A percentile compares a stretch with the other conserved stretches of the same genome.
phyloP scores from a whole-genome alignment of 2,113 vertebrate species.

The Cinclus mexicanus region DNA sequence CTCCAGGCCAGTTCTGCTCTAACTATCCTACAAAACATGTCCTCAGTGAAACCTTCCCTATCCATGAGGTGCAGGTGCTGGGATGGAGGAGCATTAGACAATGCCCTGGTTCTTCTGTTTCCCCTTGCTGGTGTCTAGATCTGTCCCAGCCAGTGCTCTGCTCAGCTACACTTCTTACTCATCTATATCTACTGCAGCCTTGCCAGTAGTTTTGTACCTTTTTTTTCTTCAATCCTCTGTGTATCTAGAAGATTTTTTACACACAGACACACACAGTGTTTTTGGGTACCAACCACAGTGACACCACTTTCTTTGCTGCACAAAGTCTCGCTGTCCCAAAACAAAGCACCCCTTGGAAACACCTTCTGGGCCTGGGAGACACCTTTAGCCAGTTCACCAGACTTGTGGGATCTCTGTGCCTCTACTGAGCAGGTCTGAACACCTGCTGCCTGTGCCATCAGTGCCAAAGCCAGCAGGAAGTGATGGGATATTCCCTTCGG shows the following conservation, averaged over 20 bases:
- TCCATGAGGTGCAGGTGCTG: background rate
- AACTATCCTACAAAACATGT: background rate
- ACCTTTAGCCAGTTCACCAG: background rate
- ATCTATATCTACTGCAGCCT: background rate
- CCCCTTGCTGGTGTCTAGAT: background rate
- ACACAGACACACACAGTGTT: fast-evolving
- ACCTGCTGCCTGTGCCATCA: background rate
- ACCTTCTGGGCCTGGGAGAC: background rate
- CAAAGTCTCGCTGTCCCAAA: background rate
- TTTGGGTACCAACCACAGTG: background rate
- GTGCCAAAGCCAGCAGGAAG: slow-evolving; percentile 13
- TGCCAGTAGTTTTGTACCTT: background rate
- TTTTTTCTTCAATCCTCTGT: background rate
- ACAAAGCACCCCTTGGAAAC: background rate
- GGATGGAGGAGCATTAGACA: background rate
- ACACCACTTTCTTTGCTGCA: background rate
- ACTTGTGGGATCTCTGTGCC: background rate
- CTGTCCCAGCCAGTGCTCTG: background rate
- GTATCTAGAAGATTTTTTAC: background rate
- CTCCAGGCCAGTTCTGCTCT: background rate
- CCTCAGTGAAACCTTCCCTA: background rate
- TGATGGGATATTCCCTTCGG: background rate
- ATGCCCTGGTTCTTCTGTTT: background rate
- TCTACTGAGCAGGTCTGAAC: background rate
- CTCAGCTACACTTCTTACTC: background rate